Conservation (phyloP, 2,113 vertebrate species). For the Pipra filicauda region DNA sequence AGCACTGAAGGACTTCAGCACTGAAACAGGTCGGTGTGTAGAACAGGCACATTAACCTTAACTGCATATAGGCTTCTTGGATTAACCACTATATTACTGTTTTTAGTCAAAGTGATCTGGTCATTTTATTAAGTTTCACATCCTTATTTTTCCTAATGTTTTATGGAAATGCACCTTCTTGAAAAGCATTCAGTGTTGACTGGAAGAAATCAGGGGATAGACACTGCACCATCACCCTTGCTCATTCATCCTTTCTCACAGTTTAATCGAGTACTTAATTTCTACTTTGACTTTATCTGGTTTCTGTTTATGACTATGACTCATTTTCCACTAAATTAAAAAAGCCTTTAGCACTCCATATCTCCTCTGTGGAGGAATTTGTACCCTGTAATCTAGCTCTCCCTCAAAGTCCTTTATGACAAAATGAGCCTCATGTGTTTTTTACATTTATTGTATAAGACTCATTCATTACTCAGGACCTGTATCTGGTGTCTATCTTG, state of each 20-base stretch:
- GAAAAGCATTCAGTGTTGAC: neutral
- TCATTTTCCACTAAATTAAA: neutral
- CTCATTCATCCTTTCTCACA: neutral
- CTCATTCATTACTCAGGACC: neutral
- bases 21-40: rapidly evolving
- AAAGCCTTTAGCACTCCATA: neutral
- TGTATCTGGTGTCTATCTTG: neutral
- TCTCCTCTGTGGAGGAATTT: neutral
- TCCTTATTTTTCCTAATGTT: neutral
- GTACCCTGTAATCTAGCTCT: neutral
- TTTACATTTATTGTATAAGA: neutral
- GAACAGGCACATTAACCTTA: neutral
- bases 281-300: neutral
- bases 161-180: neutral
- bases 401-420: neutral
- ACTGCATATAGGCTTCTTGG: neutral
- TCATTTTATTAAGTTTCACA: neutral
- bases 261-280: neutral
- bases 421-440: neutral
- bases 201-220: neutral
- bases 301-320: neutral
- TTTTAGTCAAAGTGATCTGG: neutral
- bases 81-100: neutral
- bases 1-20: neutral
- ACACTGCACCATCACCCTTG: neutral